Conservation (phyloP, 2,888 invertebrate genomes). For the Cetonia aurata region DNA sequence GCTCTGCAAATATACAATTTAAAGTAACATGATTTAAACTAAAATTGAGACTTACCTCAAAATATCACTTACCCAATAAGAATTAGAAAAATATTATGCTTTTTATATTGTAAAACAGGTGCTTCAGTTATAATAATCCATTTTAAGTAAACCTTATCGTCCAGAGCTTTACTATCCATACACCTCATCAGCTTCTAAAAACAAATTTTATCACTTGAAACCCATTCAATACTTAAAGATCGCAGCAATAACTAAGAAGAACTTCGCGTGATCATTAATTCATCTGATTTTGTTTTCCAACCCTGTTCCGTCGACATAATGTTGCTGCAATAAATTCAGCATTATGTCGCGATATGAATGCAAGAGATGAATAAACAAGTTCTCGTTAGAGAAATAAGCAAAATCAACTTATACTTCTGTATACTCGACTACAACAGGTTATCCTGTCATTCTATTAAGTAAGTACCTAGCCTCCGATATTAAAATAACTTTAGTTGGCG, state of each 20-base stretch:
- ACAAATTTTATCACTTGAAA: neutral
- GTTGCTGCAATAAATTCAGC: conserved; percentile 28
- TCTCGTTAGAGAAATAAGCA: conserved; percentile 14
- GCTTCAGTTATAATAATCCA: too few species aligned
- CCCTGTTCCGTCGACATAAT: conserved; percentile 3
- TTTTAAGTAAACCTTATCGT: too few species aligned
- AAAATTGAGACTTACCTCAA: too few species aligned
- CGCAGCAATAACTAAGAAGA: conserved; percentile 1
- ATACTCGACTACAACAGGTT: conserved; percentile 14
- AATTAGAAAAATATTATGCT: too few species aligned
- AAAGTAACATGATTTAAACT: too few species aligned
- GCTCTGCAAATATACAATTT: too few species aligned
- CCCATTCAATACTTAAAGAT: neutral
- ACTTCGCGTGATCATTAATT: neutral
- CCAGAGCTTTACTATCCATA: too few species aligned
- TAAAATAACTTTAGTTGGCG: neutral
- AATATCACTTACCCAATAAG: too few species aligned
- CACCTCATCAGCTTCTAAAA: too few species aligned
- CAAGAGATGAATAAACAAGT: conserved; percentile 29
- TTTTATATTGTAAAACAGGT: too few species aligned
- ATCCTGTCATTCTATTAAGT: conserved; percentile 1
- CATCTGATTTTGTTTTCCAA: conserved; percentile 8
- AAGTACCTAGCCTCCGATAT: too few species aligned
- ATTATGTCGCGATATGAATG: conserved; percentile 4
- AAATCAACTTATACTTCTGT: conserved; percentile 2